A percentile compares a stretch with the other conserved stretches of the same genome.
phyloP scores from a whole-genome alignment of 2,797 vertebrate species.

The Eulemur coronatus region DNA sequence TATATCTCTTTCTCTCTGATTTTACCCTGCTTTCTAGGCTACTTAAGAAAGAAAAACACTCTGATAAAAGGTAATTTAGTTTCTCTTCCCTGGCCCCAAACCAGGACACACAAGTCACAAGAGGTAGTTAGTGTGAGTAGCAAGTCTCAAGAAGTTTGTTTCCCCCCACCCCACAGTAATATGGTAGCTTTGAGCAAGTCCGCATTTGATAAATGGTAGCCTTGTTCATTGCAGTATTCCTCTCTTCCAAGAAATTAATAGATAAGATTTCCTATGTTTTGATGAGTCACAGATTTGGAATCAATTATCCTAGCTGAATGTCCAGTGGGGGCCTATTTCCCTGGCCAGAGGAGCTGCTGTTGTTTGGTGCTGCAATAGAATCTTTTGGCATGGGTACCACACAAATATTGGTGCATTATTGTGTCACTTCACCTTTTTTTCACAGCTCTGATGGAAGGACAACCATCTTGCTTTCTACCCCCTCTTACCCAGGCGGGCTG shows the following conservation, averaged over 20 bases:
- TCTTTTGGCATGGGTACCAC: background rate
- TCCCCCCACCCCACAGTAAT: background rate
- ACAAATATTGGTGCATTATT: background rate
- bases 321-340: background rate
- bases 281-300: background rate
- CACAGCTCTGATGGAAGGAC: background rate
- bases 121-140: background rate
- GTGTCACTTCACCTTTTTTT: background rate
- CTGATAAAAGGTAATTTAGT: background rate
- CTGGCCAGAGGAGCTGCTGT: background rate
- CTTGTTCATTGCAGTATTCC: background rate
- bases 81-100: background rate
- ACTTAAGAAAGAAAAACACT: background rate
- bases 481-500: background rate
- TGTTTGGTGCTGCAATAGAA: background rate
- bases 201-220: background rate
- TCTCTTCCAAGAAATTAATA: background rate
- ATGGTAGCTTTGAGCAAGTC: background rate
- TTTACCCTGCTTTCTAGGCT: background rate
- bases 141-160: background rate
- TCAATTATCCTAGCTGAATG: background rate
- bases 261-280: background rate
- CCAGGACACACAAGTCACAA: background rate
- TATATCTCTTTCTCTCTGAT: background rate
- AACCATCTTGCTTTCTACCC: background rate